These are phyloP conservation scores for Harpagus bidentatus DNA, from an alignment of 2,113 vertebrate genomes.

Conservation along the genomic window DNA sequence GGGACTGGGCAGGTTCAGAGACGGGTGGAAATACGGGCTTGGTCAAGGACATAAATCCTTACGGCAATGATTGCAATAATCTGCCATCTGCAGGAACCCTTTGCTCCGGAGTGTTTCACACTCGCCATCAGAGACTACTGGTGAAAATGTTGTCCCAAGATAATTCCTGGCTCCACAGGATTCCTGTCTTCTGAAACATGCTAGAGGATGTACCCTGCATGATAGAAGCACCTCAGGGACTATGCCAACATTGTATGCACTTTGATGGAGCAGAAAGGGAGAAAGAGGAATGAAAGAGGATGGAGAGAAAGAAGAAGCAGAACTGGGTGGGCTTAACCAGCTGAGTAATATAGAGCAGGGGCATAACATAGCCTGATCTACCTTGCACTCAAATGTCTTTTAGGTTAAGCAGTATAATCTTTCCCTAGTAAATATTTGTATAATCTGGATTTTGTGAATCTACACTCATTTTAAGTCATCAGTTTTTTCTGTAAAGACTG, in stretches of 20 bases:
- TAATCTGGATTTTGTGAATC: conserved; percentile 11
- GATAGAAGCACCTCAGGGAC: background rate
- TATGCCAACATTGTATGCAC: background rate
- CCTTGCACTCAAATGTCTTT: background rate
- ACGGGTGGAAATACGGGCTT: background rate
- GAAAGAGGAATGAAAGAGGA: background rate
- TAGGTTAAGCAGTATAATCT: background rate
- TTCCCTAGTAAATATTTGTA: conserved; percentile 3
- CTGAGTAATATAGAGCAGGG: background rate
- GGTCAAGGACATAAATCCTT: background rate
- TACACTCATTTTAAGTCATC: background rate
- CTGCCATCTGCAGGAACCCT: background rate
- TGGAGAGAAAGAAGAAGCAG: background rate
- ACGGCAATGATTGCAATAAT: background rate
- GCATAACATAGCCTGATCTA: background rate
- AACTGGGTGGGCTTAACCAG: background rate
- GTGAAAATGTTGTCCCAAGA: background rate
- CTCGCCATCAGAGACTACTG: background rate
- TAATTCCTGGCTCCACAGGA: background rate
- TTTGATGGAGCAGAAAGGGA: background rate
- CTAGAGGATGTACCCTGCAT: background rate
- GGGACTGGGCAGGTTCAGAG: background rate
- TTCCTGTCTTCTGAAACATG: background rate
- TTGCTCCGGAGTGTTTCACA: background rate
- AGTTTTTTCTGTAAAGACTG: background rate